phyloP scores from a whole-genome alignment of 2,113 vertebrate species.

The Murina feae region DNA sequence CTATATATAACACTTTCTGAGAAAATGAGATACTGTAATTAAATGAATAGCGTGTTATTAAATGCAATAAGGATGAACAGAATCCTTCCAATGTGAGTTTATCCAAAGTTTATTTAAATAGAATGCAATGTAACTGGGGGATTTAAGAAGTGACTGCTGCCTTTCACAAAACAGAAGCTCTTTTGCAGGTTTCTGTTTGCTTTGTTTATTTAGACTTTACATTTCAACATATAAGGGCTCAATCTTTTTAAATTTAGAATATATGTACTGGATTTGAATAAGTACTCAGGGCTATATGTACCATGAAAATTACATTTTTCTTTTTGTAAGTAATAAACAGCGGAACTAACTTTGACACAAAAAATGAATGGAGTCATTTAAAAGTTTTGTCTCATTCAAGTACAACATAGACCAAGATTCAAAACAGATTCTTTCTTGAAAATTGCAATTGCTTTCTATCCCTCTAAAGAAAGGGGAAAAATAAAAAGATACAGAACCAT shows the following conservation, averaged over 20 bases:
- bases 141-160: background rate
- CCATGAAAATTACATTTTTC: slow-evolving; percentile 10
- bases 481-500: background rate
- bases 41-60: slow-evolving; percentile 32
- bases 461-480: background rate
- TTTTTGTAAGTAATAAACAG: slow-evolving; percentile 11
- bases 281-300: background rate
- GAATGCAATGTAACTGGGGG: background rate
- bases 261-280: background rate
- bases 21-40: slow-evolving; percentile 50
- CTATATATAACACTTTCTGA: slow-evolving; percentile 50
- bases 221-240: slow-evolving; percentile 7
- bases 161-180: slow-evolving; percentile 44
- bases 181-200: background rate
- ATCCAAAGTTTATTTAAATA: slow-evolving; percentile 45
- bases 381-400: slow-evolving; percentile 9
- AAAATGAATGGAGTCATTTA: background rate
- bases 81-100: slow-evolving; percentile 42
- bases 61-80: slow-evolving; percentile 37
- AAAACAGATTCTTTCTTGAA: background rate
- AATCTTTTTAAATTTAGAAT: background rate
- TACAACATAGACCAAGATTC: background rate
- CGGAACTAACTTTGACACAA: background rate
- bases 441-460: background rate
- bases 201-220: slow-evolving; percentile 28